A percentile compares a stretch with the other conserved stretches of the same genome.
These are phyloP conservation scores for Zoanthus sociatus DNA, from an alignment of 92 coral and sea anemone genomes.

Conservation along the genomic window DNA sequence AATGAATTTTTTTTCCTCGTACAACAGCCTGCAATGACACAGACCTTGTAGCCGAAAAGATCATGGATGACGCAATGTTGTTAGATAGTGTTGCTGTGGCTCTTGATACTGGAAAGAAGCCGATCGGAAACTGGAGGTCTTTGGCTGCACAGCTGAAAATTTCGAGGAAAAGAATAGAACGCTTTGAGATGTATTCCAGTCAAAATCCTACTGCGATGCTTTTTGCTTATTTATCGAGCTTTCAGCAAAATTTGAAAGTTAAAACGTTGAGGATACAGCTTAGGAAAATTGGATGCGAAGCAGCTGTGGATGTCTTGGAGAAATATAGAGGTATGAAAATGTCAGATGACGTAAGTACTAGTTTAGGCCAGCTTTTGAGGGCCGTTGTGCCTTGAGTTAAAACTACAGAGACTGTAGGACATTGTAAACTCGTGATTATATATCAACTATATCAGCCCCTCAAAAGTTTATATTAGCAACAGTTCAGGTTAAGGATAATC, in stretches of 20 bases:
- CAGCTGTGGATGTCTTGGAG: background rate
- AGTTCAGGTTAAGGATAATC: no score
- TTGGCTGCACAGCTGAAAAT: background rate
- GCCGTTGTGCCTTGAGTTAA: no score
- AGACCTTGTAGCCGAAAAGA: background rate
- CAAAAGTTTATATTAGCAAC: no score
- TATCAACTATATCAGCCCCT: no score
- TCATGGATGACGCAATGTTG: background rate
- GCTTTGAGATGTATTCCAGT: conserved; percentile 25
- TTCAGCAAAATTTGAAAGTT: background rate
- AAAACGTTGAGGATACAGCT: background rate
- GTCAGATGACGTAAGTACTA: background rate
- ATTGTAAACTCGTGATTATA: no score
- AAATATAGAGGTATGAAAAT: background rate
- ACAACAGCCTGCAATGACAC: background rate
- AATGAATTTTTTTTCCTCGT: background rate
- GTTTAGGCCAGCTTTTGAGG: background rate
- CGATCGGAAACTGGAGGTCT: conserved; percentile 29
- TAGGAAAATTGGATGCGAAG: background rate
- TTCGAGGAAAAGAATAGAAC: background rate
- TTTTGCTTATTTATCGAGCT: background rate
- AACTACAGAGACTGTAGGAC: no score
- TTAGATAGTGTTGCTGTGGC: background rate
- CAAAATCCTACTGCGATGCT: conserved; percentile 20
- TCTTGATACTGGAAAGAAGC: conserved; percentile 10